Percentiles rank a stretch among this genome's conserved stretches.
Evolutionary conservation across 2,113 vertebrate genomes (phyloP).

Genomic region (Lamprotornis superbus): DNA sequence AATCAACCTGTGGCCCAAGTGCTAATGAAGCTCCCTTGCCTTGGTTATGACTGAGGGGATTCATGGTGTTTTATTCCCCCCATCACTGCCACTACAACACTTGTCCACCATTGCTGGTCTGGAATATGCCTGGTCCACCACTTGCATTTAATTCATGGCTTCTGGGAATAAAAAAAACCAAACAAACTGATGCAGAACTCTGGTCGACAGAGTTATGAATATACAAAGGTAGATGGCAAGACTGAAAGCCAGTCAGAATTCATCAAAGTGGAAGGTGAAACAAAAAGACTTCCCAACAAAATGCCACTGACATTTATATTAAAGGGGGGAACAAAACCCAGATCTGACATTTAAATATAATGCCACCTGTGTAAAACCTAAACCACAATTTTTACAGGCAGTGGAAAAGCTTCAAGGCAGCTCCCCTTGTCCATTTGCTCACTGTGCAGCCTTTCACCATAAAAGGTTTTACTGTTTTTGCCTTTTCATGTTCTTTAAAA

Average conservation of each 20-base stretch:
- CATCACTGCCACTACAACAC: not conserved
- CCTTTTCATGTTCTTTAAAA: not conserved
- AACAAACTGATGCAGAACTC: not conserved
- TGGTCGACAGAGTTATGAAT: not conserved
- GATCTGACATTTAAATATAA: conserved; percentile 60
- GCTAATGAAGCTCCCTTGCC: not conserved
- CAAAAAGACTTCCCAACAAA: conserved; percentile 22
- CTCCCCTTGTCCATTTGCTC: not conserved
- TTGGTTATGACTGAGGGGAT: not conserved
- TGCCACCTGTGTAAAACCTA: not conserved
- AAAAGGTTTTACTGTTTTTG: not conserved
- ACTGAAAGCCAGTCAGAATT: not conserved
- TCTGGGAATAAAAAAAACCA: not conserved
- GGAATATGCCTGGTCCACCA: not conserved
- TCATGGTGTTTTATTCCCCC: not conserved
- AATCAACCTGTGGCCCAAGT: not conserved
- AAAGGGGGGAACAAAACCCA: not conserved
- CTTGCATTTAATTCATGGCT: not conserved
- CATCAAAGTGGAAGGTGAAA: not conserved
- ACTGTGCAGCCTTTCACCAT: not conserved
- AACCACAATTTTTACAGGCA: not conserved
- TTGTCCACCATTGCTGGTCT: not conserved
- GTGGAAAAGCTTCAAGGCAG: not conserved
- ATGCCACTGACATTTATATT: conserved; percentile 36
- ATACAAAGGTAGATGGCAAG: not conserved